Conservation (phyloP, 2,888 invertebrate species). For the Tortrix viridana region DNA sequence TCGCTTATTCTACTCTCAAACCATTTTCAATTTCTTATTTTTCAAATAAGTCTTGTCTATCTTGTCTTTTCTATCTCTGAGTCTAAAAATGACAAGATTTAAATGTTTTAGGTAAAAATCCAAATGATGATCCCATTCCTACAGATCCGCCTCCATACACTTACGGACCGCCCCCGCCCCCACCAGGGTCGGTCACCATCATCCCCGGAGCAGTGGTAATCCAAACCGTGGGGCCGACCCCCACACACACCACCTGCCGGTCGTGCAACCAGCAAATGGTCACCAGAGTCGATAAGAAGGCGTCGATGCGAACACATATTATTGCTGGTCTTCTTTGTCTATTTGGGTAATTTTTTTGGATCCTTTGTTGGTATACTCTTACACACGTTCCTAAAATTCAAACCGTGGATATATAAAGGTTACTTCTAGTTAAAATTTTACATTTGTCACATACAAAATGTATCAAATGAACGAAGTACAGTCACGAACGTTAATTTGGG, state of each 20-base stretch:
- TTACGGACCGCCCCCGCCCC: slow-evolving; percentile 2
- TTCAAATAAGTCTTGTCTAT: background rate
- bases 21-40: background rate
- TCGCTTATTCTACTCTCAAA: background rate
- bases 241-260: slow-evolving; percentile 54
- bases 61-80: background rate
- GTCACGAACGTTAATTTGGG: too few species aligned
- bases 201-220: slow-evolving; percentile 14
- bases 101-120: slow-evolving; percentile 22
- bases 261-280: slow-evolving; percentile 57
- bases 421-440: too few species aligned
- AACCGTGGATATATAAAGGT: too few species aligned
- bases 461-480: too few species aligned
- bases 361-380: too few species aligned
- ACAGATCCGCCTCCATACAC: slow-evolving; percentile 28
- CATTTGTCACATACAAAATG: too few species aligned
- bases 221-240: slow-evolving; percentile 21
- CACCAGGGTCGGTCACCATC: slow-evolving; percentile 5
- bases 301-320: slow-evolving; percentile 67
- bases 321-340: slow-evolving; percentile 63
- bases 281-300: slow-evolving; percentile 54
- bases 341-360: slow-evolving; percentile 28
- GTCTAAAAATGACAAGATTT: background rate
- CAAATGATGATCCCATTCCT: slow-evolving; percentile 2
- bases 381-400: too few species aligned